Base-by-base conservation (phyloP, 92 coral and sea anemone genomes). In the Porites rus region DNA sequence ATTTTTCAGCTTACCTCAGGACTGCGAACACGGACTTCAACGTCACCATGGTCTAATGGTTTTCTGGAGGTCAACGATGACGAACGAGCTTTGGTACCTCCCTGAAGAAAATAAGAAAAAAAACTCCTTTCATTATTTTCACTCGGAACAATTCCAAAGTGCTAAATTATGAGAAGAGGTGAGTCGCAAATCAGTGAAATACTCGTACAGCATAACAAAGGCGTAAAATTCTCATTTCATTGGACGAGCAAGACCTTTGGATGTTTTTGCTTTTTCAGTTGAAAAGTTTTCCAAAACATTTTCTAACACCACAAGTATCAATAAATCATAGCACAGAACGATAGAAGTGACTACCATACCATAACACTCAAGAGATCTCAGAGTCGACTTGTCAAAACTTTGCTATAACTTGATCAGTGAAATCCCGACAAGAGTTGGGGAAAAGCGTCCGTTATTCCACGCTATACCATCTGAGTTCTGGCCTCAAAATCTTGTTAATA, bases 21-120 rank as follows among this genome's bases (percentile, higher is more conserved):
- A 17, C 87, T 76, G 16, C 83, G 25, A 66, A 94, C 90, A 8
- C 94, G 96, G 11, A 92, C 88, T 84, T 90, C 91, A 0, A 94
- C 98, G 53, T 94, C 94, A 14, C 88, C 85, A 28, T 93, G 86
- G 62, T 94, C 98, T 51, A 94, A 85, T 11, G 93, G 94, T 79
- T 89, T 87, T 65, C 86, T 72, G 12, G 83, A 71, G 7, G 79
- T 79, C 69, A 85, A 51, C 17, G 98, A 94, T 21, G 89, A 75
- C 51, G 92, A 83, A 2, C 98, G 92, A 83, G 77, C 86, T 87
- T 70, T 91, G 91, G 70, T 92, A 65, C 13, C 78, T 54, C 98
- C 91, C 80, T 19, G 18, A 67, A 69, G 64, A 25, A n/a, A 63
- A 71, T 82, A 18, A 50, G 63, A 16, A 2, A 72, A 61, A 56